phyloP scores from a whole-genome alignment of 2,888 invertebrate genomes.

The Caenorhabditis sp. region DNA sequence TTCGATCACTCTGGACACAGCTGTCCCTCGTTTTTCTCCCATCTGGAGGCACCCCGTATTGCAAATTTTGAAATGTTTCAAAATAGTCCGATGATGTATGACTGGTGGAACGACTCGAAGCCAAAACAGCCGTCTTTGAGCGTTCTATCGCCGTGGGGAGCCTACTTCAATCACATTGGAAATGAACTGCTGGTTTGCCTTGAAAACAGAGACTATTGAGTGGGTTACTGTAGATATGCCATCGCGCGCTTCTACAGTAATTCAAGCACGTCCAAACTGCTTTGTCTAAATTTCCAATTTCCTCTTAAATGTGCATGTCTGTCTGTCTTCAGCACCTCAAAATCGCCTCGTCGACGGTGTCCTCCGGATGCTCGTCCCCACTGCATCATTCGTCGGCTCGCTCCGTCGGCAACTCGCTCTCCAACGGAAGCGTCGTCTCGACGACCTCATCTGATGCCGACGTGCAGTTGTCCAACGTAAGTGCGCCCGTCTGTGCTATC shows the following conservation, averaged over 20 bases:
- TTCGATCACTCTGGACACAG: slow-evolving; percentile 39
- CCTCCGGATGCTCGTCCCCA: slow-evolving; percentile 56
- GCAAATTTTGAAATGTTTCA: slow-evolving; percentile 42
- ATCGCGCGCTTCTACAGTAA: neutral
- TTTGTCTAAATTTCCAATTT: slow-evolving; percentile 29
- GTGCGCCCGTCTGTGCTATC: slow-evolving; percentile 9
- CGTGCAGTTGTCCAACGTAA: slow-evolving; percentile 64
- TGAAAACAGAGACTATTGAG: slow-evolving; percentile 11
- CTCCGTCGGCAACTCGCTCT: slow-evolving; percentile 64
- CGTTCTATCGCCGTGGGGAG: slow-evolving; percentile 77
- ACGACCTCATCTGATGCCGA: slow-evolving; percentile 66
- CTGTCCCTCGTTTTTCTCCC: slow-evolving; percentile 17
- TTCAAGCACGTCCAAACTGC: neutral
- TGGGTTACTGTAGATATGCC: neutral
- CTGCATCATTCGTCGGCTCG: slow-evolving; percentile 44
- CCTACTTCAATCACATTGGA: slow-evolving; percentile 77
- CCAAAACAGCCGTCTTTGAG: slow-evolving; percentile 64
- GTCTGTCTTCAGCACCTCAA: slow-evolving; percentile 56
- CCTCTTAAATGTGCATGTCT: slow-evolving; percentile 33
- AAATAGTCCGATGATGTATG: slow-evolving; percentile 61
- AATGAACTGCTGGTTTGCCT: slow-evolving; percentile 66
- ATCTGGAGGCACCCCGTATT: too few relatives aligned
- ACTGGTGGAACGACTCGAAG: slow-evolving; percentile 57
- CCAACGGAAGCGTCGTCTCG: slow-evolving; percentile 65
- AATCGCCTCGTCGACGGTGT: slow-evolving; percentile 48